Evolutionary conservation across 2,888 invertebrate genomes (phyloP).

Genomic region (Oscheius sp.): DNA sequence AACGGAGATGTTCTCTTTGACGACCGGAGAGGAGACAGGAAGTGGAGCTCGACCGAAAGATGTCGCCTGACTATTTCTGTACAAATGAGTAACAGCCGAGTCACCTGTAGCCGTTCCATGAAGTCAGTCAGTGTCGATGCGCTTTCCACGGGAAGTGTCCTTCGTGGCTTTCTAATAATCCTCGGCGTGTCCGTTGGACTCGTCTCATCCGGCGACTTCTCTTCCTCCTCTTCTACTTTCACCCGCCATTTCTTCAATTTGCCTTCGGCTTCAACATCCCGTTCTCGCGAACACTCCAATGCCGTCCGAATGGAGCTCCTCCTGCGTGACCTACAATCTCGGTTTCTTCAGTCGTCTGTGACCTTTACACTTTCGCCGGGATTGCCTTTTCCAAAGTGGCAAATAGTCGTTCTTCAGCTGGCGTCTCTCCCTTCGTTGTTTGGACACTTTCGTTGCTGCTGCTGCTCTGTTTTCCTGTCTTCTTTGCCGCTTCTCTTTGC

Average conservation of each 20-base stretch:
- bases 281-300: constrained; percentile 24
- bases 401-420: constrained; percentile 21
- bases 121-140: constrained; percentile 24
- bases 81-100: background rate
- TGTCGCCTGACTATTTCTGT: too few species aligned
- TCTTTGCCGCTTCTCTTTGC: constrained; percentile 8
- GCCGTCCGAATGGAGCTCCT: constrained; percentile 13
- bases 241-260: background rate
- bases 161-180: constrained; percentile 8
- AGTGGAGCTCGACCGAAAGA: constrained; percentile 1
- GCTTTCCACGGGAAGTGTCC: constrained; percentile 9
- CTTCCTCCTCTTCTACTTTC: constrained; percentile 11
- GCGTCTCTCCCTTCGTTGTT: background rate
- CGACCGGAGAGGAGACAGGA: background rate
- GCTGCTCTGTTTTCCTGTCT: background rate
- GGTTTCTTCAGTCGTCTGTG: background rate
- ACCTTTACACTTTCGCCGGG: constrained; percentile 3
- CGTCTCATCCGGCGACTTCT: constrained; percentile 2
- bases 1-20: constrained; percentile 23
- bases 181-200: constrained; percentile 8
- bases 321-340: background rate
- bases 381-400: constrained; percentile 29
- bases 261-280: constrained; percentile 17
- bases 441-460: constrained; percentile 29
- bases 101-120: constrained; percentile 19